Evolutionary conservation across 2,797 vertebrate species (phyloP).

Genomic region (Dendrocincla tyrannina): DNA sequence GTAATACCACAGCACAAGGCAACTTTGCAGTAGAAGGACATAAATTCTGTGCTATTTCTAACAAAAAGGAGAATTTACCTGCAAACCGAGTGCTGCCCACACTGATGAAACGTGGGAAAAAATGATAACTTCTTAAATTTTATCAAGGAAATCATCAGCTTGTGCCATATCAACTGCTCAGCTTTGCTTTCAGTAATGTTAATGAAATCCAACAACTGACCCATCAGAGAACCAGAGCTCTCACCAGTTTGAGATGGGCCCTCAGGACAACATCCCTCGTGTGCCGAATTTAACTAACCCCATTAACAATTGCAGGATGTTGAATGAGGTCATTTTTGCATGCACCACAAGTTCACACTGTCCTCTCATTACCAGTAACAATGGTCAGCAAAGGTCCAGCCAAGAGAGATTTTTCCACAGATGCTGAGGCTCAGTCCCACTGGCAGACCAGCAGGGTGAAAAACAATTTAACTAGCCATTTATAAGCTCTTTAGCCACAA

Average conservation of each 20-base stretch:
- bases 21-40: background rate
- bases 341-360: slow-evolving; percentile 8
- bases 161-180: background rate
- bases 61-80: background rate
- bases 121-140: background rate
- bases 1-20: background rate
- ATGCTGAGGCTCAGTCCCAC: background rate
- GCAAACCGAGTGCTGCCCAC: background rate
- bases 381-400: background rate
- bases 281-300: slow-evolving; percentile 24
- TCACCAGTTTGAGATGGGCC: slow-evolving; percentile 20
- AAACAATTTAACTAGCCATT: background rate
- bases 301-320: slow-evolving; percentile 61
- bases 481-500: background rate
- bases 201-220: background rate
- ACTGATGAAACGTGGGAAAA: background rate
- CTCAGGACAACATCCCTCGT: slow-evolving; percentile 16
- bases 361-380: slow-evolving; percentile 59
- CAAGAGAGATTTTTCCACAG: slow-evolving; percentile 43
- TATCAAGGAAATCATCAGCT: background rate
- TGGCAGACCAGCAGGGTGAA: background rate
- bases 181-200: background rate
- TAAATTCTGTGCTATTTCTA: background rate
- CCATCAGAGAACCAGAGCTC: slow-evolving; percentile 8
- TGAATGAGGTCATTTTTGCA: slow-evolving; percentile 45